Conservation (phyloP, 1,140 invertebrate species). For the Temnothorax longispinosus region DNA sequence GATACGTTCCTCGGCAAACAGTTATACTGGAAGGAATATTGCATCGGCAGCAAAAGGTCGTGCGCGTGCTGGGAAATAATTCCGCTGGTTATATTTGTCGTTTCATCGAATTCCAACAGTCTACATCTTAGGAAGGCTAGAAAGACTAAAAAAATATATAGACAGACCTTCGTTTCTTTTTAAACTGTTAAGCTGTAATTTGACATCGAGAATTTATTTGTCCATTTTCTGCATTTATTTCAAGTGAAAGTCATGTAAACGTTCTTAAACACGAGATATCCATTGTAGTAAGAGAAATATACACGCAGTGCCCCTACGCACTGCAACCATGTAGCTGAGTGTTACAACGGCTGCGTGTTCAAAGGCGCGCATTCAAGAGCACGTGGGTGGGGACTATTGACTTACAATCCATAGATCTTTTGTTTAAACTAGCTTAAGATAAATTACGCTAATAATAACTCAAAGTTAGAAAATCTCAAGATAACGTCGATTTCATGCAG, state of each 20-base stretch:
- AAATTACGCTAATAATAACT: neutral
- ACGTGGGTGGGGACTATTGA: neutral
- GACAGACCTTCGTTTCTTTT: neutral
- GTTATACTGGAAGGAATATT: neutral
- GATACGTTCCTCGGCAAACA: constrained; percentile 18
- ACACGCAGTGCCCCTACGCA: constrained; percentile 52
- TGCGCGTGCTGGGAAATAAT: neutral
- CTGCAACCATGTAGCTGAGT: constrained; percentile 46
- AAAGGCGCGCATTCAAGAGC: constrained; percentile 6
- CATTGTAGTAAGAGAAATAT: neutral
- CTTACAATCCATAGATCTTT: neutral
- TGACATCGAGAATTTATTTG: neutral
- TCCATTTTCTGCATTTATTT: neutral
- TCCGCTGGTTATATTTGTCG: neutral
- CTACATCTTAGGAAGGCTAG: neutral
- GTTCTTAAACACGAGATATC: neutral
- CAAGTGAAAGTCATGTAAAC: neutral
- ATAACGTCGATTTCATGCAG: neutral
- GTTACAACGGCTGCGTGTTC: constrained; percentile 28
- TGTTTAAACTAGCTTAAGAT: neutral
- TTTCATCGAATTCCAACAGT: constrained; percentile 11
- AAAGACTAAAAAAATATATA: neutral
- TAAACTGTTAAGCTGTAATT: neutral
- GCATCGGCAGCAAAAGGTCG: constrained; percentile 18
- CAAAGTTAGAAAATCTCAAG: neutral